These are phyloP conservation scores for Anniella stebbinsi DNA, from an alignment of 2,797 vertebrate genomes.

Conservation along the genomic window DNA sequence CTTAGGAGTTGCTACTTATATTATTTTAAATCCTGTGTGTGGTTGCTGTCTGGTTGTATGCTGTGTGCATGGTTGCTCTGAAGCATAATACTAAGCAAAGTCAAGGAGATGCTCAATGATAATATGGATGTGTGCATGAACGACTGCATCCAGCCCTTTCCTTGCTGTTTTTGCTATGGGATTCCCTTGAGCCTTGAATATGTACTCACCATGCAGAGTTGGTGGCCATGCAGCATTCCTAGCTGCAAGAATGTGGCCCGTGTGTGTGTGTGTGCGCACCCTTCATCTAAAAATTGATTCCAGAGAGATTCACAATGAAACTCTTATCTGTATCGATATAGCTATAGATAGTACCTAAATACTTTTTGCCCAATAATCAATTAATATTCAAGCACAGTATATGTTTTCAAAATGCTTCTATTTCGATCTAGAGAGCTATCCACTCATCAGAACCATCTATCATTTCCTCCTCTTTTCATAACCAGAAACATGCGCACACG, in stretches of 20 bases:
- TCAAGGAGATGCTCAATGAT: background rate
- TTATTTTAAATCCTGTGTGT: background rate
- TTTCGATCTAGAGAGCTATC: constrained; percentile 65
- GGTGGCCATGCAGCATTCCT: background rate
- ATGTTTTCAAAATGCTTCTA: constrained; percentile 67
- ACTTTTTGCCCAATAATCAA: background rate
- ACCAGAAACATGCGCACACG: constrained; percentile 66
- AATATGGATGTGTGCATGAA: background rate
- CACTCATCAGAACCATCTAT: constrained; percentile 72
- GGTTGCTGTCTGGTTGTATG: too few relatives aligned
- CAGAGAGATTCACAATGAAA: background rate
- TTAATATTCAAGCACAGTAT: constrained; percentile 65
- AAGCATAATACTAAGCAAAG: background rate
- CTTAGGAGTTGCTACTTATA: background rate
- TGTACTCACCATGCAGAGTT: background rate
- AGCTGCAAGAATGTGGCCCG: background rate
- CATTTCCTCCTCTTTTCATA: constrained; percentile 55
- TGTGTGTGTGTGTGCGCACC: background rate
- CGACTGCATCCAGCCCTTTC: background rate
- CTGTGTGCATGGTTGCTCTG: background rate
- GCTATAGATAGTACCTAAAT: background rate
- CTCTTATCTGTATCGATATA: background rate
- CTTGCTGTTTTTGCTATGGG: background rate
- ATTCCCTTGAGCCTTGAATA: background rate
- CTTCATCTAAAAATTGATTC: background rate